phyloP scores from a whole-genome alignment of 1,140 invertebrate genomes.

The Drosophila bocki region DNA sequence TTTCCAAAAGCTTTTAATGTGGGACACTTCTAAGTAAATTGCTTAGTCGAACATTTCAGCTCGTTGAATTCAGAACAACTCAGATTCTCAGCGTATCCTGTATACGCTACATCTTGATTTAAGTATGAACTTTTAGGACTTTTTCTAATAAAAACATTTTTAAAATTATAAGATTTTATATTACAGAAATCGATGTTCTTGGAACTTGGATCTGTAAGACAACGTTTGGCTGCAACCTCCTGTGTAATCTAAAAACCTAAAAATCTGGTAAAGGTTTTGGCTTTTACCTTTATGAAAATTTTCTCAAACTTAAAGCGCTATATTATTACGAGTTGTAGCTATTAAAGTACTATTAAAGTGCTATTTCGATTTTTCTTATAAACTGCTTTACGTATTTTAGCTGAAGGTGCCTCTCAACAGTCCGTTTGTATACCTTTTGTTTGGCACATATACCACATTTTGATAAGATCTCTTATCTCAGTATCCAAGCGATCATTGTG shows the following conservation, averaged over 20 bases:
- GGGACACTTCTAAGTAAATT: neutral
- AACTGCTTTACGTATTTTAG: too few species aligned
- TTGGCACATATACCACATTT: neutral
- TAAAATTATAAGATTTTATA: neutral
- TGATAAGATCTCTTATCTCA: slow-evolving; percentile 2
- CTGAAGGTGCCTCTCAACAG: neutral
- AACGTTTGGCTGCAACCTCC: neutral
- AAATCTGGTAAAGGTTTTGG: neutral
- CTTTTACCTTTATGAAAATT: neutral
- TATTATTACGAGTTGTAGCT: neutral
- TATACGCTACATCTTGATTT: neutral
- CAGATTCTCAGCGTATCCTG: too few species aligned
- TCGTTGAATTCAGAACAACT: neutral
- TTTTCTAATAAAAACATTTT: neutral
- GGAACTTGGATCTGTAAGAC: neutral
- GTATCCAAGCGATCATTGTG: neutral
- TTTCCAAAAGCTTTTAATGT: slow-evolving; percentile 10
- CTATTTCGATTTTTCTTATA: neutral
- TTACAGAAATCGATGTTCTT: neutral
- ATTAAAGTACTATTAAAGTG: neutral
- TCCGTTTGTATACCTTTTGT: neutral
- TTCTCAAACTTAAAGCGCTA: fast-evolving
- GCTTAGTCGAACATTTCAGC: slow-evolving; percentile 3
- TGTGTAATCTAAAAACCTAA: neutral
- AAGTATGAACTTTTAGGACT: too few species aligned